Evolutionary conservation across 2,888 invertebrate genomes (phyloP).

Genomic region (Allophyes oxyacanthae): DNA sequence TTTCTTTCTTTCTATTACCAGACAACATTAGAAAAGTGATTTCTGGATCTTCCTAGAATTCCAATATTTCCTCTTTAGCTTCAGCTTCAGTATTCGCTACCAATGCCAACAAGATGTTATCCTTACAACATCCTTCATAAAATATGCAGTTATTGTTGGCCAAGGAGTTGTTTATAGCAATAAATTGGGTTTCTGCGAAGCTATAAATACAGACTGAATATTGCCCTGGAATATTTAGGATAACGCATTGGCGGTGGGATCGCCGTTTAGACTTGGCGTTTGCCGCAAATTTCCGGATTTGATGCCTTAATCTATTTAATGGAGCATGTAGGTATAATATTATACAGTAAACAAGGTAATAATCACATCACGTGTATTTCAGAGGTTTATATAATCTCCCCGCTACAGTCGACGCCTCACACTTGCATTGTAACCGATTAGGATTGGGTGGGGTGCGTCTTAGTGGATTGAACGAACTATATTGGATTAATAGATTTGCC

Average conservation of each 20-base stretch:
- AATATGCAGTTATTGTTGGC: slow-evolving; percentile 43
- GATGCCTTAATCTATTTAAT: slow-evolving; percentile 38
- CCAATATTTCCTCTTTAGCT: background rate
- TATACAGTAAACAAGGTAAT: slow-evolving; percentile 12
- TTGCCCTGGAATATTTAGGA: slow-evolving; percentile 45
- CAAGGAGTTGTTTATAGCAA: slow-evolving; percentile 45
- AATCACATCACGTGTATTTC: slow-evolving; percentile 25
- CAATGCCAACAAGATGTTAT: slow-evolving; percentile 7
- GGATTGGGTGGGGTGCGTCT: no score
- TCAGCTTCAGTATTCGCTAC: background rate
- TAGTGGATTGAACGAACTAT: no score
- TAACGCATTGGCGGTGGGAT: slow-evolving; percentile 45
- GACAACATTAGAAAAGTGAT: background rate
- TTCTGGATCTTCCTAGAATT: background rate
- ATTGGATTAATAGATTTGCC: no score
- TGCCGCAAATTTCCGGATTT: slow-evolving; percentile 51
- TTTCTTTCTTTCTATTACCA: background rate
- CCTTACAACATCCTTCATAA: slow-evolving; percentile 35
- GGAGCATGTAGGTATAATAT: no score
- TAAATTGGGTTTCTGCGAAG: slow-evolving; percentile 47
- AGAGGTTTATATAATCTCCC: no score
- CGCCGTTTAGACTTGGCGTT: slow-evolving; percentile 35
- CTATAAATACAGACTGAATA: slow-evolving; percentile 47
- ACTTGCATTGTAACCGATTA: slow-evolving; percentile 6
- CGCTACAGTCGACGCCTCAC: no score